These are phyloP conservation scores for Limonius californicus DNA, from an alignment of 1,140 invertebrate species.

Conservation along the genomic window DNA sequence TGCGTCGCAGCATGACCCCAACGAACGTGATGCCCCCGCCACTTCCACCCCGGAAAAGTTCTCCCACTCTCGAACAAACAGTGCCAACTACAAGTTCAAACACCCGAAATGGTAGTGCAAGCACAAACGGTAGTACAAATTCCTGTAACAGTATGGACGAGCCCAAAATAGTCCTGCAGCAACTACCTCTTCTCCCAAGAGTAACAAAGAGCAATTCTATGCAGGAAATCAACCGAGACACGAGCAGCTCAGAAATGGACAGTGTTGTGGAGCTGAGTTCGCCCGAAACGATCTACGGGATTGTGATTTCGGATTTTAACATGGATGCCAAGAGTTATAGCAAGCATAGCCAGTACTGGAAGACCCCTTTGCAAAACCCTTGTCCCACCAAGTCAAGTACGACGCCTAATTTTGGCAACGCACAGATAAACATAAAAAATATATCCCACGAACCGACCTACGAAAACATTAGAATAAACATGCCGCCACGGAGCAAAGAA, in stretches of 20 bases:
- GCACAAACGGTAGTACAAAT: neutral
- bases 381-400: constrained; percentile 44
- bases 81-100: constrained; percentile 30
- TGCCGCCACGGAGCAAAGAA: constrained; percentile 35
- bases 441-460: constrained; percentile 25
- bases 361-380: constrained; percentile 28
- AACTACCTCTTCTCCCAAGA: neutral
- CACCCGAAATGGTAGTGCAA: neutral
- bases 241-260: constrained; percentile 16
- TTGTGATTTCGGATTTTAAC: constrained; percentile 57
- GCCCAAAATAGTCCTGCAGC: constrained; percentile 16
- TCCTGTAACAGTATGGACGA: neutral
- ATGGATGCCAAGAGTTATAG: constrained; percentile 28
- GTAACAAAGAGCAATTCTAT: constrained; percentile 43
- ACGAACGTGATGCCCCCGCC: constrained; percentile 40
- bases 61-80: constrained; percentile 41
- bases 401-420: constrained; percentile 38
- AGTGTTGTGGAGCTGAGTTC: constrained; percentile 47
- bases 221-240: constrained; percentile 39
- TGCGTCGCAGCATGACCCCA: constrained; percentile 43
- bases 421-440: constrained; percentile 10
- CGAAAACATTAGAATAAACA: constrained; percentile 35
- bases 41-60: constrained; percentile 42
- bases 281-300: constrained; percentile 62
- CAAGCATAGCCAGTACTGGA: constrained; percentile 40